Evolutionary conservation across 2,797 vertebrate genomes (phyloP).

Genomic region (Poeciliopsis turneri): DNA sequence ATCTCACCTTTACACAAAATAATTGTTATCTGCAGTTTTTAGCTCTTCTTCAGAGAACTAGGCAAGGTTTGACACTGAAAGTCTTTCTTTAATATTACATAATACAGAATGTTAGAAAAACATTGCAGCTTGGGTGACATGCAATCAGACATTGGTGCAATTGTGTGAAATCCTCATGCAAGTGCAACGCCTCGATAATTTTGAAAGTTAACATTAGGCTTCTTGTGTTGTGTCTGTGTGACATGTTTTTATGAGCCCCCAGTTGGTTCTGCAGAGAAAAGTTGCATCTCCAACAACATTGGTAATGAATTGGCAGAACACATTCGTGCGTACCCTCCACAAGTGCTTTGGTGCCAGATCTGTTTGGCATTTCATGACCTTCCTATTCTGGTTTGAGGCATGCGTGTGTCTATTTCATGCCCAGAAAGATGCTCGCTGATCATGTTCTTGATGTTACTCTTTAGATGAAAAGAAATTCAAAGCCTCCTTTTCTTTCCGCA

Average conservation of each 20-base stretch:
- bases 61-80: neutral
- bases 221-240: slow-evolving; percentile 35
- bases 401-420: slow-evolving; percentile 24
- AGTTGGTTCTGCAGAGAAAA: slow-evolving; percentile 21
- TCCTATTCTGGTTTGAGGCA: slow-evolving; percentile 31
- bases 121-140: neutral
- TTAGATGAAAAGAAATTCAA: slow-evolving; percentile 49
- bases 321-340: slow-evolving; percentile 36
- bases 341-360: slow-evolving; percentile 37
- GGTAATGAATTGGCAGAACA: slow-evolving; percentile 52
- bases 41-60: neutral
- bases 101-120: neutral
- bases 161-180: neutral
- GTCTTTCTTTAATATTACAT: neutral
- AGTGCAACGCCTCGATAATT: neutral
- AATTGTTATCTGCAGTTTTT: neutral
- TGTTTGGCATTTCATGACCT: slow-evolving; percentile 20
- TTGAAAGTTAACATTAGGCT: neutral
- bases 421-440: slow-evolving; percentile 26
- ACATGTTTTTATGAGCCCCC: neutral
- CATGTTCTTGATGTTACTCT: slow-evolving; percentile 43
- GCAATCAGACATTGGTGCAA: neutral
- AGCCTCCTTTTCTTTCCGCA: slow-evolving; percentile 55
- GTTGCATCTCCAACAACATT: slow-evolving; percentile 36
- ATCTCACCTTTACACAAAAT: neutral